Conservation (phyloP, 2,888 invertebrate species). For the Sinhomidia bicolor region DNA sequence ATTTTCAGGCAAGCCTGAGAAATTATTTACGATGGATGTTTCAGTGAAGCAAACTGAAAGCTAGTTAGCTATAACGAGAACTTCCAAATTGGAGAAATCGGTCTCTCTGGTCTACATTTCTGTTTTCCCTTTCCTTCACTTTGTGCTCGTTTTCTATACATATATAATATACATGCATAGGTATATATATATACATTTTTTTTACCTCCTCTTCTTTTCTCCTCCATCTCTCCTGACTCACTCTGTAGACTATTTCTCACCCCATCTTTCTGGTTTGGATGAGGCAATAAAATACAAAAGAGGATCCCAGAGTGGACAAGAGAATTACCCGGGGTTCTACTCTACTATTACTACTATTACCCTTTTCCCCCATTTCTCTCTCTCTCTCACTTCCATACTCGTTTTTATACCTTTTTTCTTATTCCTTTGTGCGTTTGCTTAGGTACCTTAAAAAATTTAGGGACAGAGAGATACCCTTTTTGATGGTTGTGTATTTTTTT, state of each 20-base stretch:
- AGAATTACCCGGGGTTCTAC: slow-evolving; percentile 50
- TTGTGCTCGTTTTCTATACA: slow-evolving; percentile 4
- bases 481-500: background rate
- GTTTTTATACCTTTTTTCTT: background rate
- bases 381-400: too few species aligned
- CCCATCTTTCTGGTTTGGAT: slow-evolving; percentile 60
- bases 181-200: too few species aligned
- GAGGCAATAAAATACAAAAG: slow-evolving; percentile 67
- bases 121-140: slow-evolving; percentile 5
- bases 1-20: slow-evolving; percentile 34
- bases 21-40: slow-evolving; percentile 72
- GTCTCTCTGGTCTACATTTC: slow-evolving; percentile 69
- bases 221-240: slow-evolving; percentile 43
- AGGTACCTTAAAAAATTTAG: background rate
- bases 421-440: background rate
- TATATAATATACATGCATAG: too few species aligned
- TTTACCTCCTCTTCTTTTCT: slow-evolving; percentile 27
- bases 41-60: slow-evolving; percentile 66
- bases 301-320: slow-evolving; percentile 57
- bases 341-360: background rate
- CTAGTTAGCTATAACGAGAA: slow-evolving; percentile 76
- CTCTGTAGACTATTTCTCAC: slow-evolving; percentile 57
- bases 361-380: background rate
- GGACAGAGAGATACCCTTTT: background rate
- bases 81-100: slow-evolving; percentile 78